Percentiles rank a stretch among this genome's conserved stretches.
Evolutionary conservation across 2,113 vertebrate species (phyloP).

Genomic region (Telmatochromis sp.): DNA sequence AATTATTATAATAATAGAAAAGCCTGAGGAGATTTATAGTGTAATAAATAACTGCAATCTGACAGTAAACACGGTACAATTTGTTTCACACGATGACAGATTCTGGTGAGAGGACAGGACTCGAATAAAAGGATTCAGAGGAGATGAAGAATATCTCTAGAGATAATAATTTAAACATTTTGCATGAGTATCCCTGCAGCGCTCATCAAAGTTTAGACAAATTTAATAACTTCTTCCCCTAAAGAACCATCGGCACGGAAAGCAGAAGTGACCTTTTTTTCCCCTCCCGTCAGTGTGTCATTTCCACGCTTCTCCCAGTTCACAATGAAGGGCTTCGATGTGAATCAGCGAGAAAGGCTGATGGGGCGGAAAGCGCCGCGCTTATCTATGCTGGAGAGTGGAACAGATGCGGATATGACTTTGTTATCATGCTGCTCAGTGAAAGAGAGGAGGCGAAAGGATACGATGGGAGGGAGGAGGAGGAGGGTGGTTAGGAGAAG

Average conservation of each 20-base stretch:
- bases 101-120: neutral
- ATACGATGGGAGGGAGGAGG: neutral
- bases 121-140: neutral
- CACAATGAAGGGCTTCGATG: slow-evolving; percentile 16
- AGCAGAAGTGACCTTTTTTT: neutral
- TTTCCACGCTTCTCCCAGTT: slow-evolving; percentile 6
- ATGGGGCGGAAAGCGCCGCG: slow-evolving; percentile 5
- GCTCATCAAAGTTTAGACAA: neutral
- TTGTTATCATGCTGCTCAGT: slow-evolving; percentile 32
- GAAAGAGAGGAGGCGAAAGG: neutral
- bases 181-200: neutral
- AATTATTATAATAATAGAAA: neutral
- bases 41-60: neutral
- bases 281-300: neutral
- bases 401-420: slow-evolving; percentile 43
- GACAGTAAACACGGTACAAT: neutral
- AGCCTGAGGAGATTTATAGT: neutral
- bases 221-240: slow-evolving; percentile 22
- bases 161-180: slow-evolving; percentile 9
- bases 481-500: neutral
- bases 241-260: slow-evolving; percentile 2
- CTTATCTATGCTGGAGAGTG: slow-evolving; percentile 32
- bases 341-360: slow-evolving; percentile 29
- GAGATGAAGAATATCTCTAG: neutral
- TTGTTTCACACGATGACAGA: neutral